phyloP scores from a whole-genome alignment of 2,797 vertebrate species.

The Sebastes vulpes region DNA sequence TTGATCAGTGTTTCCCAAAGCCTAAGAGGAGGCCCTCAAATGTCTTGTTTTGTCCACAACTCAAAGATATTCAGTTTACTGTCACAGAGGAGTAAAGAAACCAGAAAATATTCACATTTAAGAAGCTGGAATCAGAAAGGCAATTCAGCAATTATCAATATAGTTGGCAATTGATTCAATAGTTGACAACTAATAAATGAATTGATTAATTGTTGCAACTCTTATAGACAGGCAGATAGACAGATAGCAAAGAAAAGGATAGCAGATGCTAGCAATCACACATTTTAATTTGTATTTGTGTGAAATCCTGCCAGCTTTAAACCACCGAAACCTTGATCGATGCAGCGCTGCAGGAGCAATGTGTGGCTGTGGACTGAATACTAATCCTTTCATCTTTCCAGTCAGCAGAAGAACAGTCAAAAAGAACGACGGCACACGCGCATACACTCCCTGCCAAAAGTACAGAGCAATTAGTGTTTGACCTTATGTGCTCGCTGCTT shows the following conservation, averaged over 20 bases:
- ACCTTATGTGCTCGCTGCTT: conserved; percentile 20
- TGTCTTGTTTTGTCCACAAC: background rate
- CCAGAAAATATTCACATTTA: background rate
- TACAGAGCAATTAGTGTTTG: conserved; percentile 37
- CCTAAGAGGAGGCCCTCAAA: background rate
- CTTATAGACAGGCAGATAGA: background rate
- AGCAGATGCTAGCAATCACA: background rate
- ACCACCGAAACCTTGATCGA: conserved; percentile 18
- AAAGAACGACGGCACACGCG: background rate
- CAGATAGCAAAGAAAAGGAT: background rate
- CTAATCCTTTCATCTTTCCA: conserved; percentile 24
- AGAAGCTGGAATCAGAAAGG: background rate
- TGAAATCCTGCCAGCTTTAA: conserved; percentile 11
- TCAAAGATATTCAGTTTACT: background rate
- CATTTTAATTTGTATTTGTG: conserved; percentile 3
- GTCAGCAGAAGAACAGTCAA: conserved; percentile 3
- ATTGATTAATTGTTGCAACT: no score
- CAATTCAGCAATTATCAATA: no score
- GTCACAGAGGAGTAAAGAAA: background rate
- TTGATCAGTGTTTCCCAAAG: no score
- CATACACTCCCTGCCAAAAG: conserved; percentile 17
- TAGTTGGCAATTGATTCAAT: no score
- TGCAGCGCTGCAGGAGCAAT: background rate
- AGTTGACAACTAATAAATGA: no score
- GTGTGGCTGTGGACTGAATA: conserved; percentile 22